phyloP scores from a whole-genome alignment of 2,888 invertebrate genomes.

The Chymomyza caudatula region DNA sequence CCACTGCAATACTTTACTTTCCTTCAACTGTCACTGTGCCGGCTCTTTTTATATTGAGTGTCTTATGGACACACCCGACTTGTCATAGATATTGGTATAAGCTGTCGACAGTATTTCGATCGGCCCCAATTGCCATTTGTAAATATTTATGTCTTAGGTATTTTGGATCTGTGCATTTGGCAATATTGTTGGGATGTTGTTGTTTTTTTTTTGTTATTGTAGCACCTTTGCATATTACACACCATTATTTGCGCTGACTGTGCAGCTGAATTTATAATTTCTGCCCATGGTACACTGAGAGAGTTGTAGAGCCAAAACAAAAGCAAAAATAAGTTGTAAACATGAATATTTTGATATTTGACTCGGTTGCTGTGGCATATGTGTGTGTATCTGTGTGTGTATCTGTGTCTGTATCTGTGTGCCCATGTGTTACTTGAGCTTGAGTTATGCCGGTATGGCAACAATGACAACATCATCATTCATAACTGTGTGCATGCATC shows the following conservation, averaged over 20 bases:
- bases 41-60: no score
- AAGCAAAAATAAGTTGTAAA: neutral
- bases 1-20: conserved; percentile 14
- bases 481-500: neutral
- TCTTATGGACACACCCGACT: neutral
- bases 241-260: no score
- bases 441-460: neutral
- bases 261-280: no score
- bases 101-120: neutral
- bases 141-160: neutral
- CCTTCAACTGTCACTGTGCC: neutral
- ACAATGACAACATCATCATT: conserved; percentile 2
- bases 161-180: neutral
- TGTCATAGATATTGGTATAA: neutral
- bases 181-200: neutral
- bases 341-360: neutral
- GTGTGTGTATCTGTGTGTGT: neutral
- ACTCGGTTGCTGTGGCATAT: no score
- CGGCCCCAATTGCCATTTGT: neutral
- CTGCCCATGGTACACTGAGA: no score
- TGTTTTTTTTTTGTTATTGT: no score
- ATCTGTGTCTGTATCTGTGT: no score
- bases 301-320: neutral
- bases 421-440: neutral
- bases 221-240: no score